Base-by-base conservation (phyloP, 2,797 vertebrate species). In the Hoplostethus atlanticus region DNA sequence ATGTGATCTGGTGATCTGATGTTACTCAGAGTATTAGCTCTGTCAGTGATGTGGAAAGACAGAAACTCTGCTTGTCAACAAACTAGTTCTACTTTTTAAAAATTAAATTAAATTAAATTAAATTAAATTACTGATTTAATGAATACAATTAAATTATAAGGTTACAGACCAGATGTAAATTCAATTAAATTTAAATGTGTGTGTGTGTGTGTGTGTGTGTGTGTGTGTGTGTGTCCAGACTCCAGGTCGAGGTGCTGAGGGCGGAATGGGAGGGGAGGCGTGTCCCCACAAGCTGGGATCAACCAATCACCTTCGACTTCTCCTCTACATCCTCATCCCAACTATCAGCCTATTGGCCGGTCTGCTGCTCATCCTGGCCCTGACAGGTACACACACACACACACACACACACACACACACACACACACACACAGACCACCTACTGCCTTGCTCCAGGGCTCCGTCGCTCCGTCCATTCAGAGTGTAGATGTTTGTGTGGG, bases 281-380 rank as follows among this genome's bases (percentile, higher is more conserved):
- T 87, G 86, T 86, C 85, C 88, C 70, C 79, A 84, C 61, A 89
- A 91, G 69, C 62, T 84, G 63, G 78, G 59, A 13, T 87, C 88
- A 5, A 68, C 82, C 86, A 86, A 83, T 55, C 88, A 84, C 34
- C 84, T 88, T 1, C 82, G 88, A 9, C 89, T 84, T 9, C 84
- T 91, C 11, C 73, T 90, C 68, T 92, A 85, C 86, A 81, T 92
- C 84, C 80, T 91, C 75, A 28, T 92, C 7, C 90, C 91, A 4
- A 42, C 79, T 0, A 25, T 75, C 16, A 87, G 83, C 48, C 84
- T 91, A 64, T 61, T 90, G 81, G 81, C 68, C 0, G 88, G 65
- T 2, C 66, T 85, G 62, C 85, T 90, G 75, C 85, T 91, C 2
- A 59, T 68, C 25, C 87, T 91, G 40, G 54, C 63, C 34, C 77